Base-by-base conservation (phyloP, 2,888 invertebrate genomes). In the Chrysotoxum bicinctum region DNA sequence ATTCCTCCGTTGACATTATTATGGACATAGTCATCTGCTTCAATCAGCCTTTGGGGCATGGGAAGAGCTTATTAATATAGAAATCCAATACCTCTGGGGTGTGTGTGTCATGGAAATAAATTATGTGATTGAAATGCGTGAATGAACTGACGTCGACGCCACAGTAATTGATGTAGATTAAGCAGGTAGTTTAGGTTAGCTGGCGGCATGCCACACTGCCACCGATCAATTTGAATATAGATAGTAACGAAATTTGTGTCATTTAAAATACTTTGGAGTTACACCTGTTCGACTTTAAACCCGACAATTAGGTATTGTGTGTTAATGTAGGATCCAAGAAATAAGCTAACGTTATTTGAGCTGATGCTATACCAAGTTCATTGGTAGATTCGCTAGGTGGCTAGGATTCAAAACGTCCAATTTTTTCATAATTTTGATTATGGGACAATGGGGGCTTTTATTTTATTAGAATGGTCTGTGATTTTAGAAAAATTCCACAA, bases 51-150 rank as follows among this genome's bases (percentile, higher is more conserved):
- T 30, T 64, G 30, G 14, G 48, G 21, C 10, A n/a, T 26, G n/a
- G 26, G 40, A 32, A 35, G 32, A 45, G 43, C 45, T 64, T 30
- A 43, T 43, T 45, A 16, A 23, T 37, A 35, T 21, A 35, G 50
- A 35, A 35, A 66, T 50, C 10, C 50, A 50, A 66, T 35, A 35
- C 50, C 35, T 21, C 21, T 35, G 66, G 26, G 66, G 35, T 19
- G 66, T 50, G 48, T 48, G 64, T 66, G 66, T 50, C 35, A 50
- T 21, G 66, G 35, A 50, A 35, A 66, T 66, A 66, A 48, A 45
- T 66, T 50, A 32, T 66, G 48, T 50, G 50, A 60, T 40, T 48
- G 58, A 77, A 69, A 69, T 52, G 76, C 60, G 76, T 77, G 60
- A 69, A 50, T 69, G 76, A 69, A 60, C 32, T 69, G 60, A 68